phyloP scores from a whole-genome alignment of 2,888 invertebrate species.

The Prosapia bicincta region DNA sequence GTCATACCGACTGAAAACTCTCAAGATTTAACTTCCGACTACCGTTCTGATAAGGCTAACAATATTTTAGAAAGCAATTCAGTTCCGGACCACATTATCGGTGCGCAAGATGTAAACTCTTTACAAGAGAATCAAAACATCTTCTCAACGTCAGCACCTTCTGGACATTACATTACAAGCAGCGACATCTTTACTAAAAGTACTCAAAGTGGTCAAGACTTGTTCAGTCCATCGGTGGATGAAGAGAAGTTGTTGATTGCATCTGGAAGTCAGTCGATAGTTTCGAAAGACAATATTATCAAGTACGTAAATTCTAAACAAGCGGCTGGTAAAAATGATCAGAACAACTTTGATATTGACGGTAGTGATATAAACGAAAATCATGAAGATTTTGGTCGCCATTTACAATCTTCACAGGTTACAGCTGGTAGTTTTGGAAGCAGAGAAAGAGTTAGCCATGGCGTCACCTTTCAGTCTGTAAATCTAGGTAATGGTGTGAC shows the following conservation, averaged over 20 bases:
- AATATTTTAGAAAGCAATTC: conserved; percentile 18
- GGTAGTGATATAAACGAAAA: background rate
- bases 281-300: conserved; percentile 38
- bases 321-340: background rate
- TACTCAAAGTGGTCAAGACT: conserved; percentile 17
- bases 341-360: background rate
- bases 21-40: conserved; percentile 18
- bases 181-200: conserved; percentile 4
- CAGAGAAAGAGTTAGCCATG: conserved; percentile 4
- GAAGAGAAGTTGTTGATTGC: conserved; percentile 37
- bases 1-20: conserved; percentile 6
- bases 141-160: conserved; percentile 16
- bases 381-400: background rate
- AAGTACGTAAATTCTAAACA: conserved; percentile 15
- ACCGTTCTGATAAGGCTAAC: conserved; percentile 16
- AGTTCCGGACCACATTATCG: conserved; percentile 21
- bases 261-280: conserved; percentile 40
- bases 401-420: background rate
- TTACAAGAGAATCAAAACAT: conserved; percentile 31
- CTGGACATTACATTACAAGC: background rate
- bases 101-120: conserved; percentile 35
- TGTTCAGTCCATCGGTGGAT: conserved; percentile 12
- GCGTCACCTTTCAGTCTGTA: conserved; percentile 26
- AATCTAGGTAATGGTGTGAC: conserved; percentile 34
- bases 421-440: background rate